A percentile compares a stretch with the other conserved stretches of the same genome.
Conservation (phyloP, 2,797 vertebrate genomes). For the Percopsis omiscomaycus region DNA sequence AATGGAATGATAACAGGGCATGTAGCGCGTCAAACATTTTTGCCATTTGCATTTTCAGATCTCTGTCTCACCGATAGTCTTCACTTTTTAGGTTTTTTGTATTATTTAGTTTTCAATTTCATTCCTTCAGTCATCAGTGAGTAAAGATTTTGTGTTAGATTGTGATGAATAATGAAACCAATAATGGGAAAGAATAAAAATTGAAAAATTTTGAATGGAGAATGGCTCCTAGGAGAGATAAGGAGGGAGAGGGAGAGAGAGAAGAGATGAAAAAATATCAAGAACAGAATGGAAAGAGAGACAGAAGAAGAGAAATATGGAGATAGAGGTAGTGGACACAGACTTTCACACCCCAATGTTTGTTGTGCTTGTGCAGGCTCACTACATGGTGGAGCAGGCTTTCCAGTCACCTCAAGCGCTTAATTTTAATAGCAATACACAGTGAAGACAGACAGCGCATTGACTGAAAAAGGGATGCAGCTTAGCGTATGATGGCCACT, state of each 20-base stretch:
- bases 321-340: too few species aligned
- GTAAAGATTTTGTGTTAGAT: background rate
- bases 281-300: background rate
- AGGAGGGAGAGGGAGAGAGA: background rate
- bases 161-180: background rate
- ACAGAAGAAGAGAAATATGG: background rate
- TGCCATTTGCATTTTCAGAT: constrained; percentile 46
- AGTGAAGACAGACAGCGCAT: background rate
- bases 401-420: constrained; percentile 23
- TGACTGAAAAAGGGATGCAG: background rate
- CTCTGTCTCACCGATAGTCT: constrained; percentile 39
- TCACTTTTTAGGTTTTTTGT: constrained; percentile 44
- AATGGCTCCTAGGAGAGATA: background rate
- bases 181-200: background rate
- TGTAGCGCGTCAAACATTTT: constrained; percentile 69
- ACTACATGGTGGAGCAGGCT: background rate
- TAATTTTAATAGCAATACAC: constrained; percentile 44
- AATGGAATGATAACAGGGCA: constrained; percentile 67
- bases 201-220: too few species aligned
- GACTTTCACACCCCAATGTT: background rate
- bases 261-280: background rate
- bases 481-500: background rate
- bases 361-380: too few species aligned
- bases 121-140: constrained; percentile 2
- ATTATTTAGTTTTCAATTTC: constrained; percentile 32